These are phyloP conservation scores for Sesamia inferens DNA, from an alignment of 2,888 invertebrate species.

Conservation along the genomic window DNA sequence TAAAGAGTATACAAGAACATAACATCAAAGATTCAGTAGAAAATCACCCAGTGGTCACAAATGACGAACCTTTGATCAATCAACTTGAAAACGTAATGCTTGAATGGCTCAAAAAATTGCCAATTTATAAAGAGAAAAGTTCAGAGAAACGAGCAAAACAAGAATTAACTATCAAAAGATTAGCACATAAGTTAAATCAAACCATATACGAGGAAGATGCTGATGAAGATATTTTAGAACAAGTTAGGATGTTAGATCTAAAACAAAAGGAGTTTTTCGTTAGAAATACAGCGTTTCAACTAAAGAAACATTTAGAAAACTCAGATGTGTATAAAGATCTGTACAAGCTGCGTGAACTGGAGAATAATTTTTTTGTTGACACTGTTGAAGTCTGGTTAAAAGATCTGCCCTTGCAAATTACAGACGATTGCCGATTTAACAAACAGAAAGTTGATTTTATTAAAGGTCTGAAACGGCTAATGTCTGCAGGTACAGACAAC, in stretches of 20 bases:
- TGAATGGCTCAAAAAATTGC: conserved; percentile 33
- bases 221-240: conserved; percentile 25
- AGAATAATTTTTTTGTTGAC: conserved; percentile 24
- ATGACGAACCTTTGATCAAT: not conserved
- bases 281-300: conserved; percentile 13
- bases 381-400: conserved; percentile 54
- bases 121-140: conserved; percentile 24
- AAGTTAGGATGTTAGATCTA: conserved; percentile 24
- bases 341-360: not conserved
- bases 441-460: conserved; percentile 49
- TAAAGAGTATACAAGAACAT: conserved; percentile 25
- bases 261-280: conserved; percentile 20
- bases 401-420: conserved; percentile 36
- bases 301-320: conserved; percentile 34
- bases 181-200: conserved; percentile 27
- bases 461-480: conserved; percentile 37
- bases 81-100: conserved; percentile 29
- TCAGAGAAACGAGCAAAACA: conserved; percentile 11
- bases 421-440: conserved; percentile 23
- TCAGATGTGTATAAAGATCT: conserved; percentile 15
- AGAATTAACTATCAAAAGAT: conserved; percentile 35
- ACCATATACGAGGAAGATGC: not conserved
- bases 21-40: not conserved
- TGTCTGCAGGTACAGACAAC: conserved; percentile 20
- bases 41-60: not conserved